These are phyloP conservation scores for Apis mellifera DNA, from an alignment of 1,140 invertebrate genomes.

Conservation along the genomic window Amel_HAv3.1 CM009931.2:18902001-18902500, in stretches of 20 bases:
- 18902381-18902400: slow-evolving; percentile 26
- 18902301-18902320: slow-evolving; percentile 20
- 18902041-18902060: background rate
- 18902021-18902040: background rate
- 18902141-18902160: slow-evolving; percentile 12
- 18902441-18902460: background rate
- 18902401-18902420: background rate
- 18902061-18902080: background rate
- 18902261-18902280: slow-evolving; percentile 5
- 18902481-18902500: background rate
- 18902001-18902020: background rate
- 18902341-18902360: slow-evolving; percentile 22
- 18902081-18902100: background rate
- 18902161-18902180: background rate
- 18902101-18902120: slow-evolving; percentile 31
- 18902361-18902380: slow-evolving; percentile 42
- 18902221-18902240: slow-evolving; percentile 25
- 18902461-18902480: background rate
- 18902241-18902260: background rate
- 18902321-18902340: background rate
- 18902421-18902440: background rate
- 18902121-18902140: slow-evolving; percentile 38
- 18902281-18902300: background rate
- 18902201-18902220: background rate
- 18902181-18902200: background rate